These are phyloP conservation scores for Dryomyza anilis DNA, from an alignment of 2,888 invertebrate species.

Conservation along the genomic window DNA sequence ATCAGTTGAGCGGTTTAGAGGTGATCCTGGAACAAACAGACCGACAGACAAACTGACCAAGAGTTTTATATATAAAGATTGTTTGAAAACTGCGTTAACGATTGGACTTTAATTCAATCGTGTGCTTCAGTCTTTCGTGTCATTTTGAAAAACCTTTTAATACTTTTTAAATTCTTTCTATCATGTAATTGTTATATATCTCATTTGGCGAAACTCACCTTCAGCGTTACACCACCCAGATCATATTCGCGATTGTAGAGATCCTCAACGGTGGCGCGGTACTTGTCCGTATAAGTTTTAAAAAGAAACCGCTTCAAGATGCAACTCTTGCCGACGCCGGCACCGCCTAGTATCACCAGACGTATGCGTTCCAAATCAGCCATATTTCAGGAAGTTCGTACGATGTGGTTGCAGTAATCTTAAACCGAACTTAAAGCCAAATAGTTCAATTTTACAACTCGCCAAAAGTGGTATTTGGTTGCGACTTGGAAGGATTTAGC, in stretches of 20 bases:
- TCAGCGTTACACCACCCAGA: conserved; percentile 76
- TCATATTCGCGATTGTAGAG: conserved; percentile 84
- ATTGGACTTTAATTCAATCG: too few relatives aligned
- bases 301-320: conserved; percentile 81
- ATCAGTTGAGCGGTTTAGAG: too few relatives aligned
- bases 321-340: conserved; percentile 84
- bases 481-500: too few relatives aligned
- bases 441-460: neutral
- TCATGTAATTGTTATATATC: too few relatives aligned
- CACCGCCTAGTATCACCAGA: conserved; percentile 81
- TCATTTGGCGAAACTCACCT: conserved; percentile 65
- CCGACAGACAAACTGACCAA: too few relatives aligned
- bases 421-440: neutral
- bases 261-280: conserved; percentile 87
- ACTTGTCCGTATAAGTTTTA: conserved; percentile 79
- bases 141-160: too few relatives aligned
- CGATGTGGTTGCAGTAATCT: neutral
- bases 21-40: too few relatives aligned
- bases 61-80: too few relatives aligned
- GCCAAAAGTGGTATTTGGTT: too few relatives aligned
- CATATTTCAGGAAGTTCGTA: conserved; percentile 61
- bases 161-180: too few relatives aligned
- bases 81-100: too few relatives aligned
- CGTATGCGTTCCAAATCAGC: conserved; percentile 79
- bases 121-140: too few relatives aligned